phyloP scores from a whole-genome alignment of 2,113 vertebrate species.

The Nansenia antarctica region DNA sequence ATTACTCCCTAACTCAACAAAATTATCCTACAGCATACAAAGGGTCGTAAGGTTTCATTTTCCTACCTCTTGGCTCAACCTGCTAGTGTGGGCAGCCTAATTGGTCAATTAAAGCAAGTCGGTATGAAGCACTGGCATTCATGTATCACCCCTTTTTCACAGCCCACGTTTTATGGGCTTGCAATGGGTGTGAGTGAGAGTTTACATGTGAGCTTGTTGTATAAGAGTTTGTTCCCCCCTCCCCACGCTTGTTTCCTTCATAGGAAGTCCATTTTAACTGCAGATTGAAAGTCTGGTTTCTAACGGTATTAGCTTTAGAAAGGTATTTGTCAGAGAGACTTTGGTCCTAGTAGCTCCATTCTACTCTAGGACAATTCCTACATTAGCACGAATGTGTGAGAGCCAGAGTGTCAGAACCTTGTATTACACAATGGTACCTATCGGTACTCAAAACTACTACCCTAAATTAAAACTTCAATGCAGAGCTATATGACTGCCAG shows the following conservation, averaged over 20 bases:
- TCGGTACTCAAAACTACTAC: background rate
- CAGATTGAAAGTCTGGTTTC: slow-evolving; percentile 8
- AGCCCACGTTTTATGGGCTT: background rate
- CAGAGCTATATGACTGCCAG: background rate
- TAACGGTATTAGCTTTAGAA: background rate
- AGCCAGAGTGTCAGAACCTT: background rate
- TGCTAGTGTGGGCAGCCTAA: background rate
- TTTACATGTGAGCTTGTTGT: background rate
- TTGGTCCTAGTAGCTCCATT: background rate
- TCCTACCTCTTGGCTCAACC: background rate
- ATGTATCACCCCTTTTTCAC: background rate
- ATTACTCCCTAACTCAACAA: too few species aligned
- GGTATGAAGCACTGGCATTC: background rate
- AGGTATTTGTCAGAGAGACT: background rate
- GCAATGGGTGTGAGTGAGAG: background rate
- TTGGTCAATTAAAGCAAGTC: background rate
- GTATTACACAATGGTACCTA: background rate
- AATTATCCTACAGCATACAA: background rate
- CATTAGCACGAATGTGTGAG: background rate
- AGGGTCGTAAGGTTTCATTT: background rate
- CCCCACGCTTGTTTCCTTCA: background rate
- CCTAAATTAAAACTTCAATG: background rate
- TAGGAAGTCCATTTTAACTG: background rate
- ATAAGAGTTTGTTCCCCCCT: background rate
- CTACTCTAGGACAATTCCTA: background rate